A percentile compares a stretch with the other conserved stretches of the same genome.
Evolutionary conservation across 2,797 vertebrate species (phyloP).

Genomic region (Gouania willdenowi): DNA sequence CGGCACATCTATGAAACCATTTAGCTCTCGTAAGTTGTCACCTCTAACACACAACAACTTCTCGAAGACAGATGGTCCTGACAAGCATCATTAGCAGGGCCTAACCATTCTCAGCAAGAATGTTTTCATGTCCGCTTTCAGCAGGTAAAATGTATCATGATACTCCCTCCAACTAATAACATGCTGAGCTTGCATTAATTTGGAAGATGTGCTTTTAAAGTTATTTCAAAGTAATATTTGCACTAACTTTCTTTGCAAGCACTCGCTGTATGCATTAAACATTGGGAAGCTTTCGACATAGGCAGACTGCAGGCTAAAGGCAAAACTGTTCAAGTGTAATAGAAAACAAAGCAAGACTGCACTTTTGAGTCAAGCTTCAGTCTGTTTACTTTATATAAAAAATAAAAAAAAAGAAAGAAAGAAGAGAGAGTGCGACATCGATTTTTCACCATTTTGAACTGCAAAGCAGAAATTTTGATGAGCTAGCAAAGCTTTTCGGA

Average conservation of each 20-base stretch:
- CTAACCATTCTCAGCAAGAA: constrained; percentile 10
- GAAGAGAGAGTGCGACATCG: neutral
- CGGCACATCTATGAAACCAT: constrained; percentile 37
- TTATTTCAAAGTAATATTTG: constrained; percentile 23
- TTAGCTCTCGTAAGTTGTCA: constrained; percentile 42
- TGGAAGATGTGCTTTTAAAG: neutral
- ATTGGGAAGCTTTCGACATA: constrained; percentile 7
- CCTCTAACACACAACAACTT: constrained; percentile 23
- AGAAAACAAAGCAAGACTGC: constrained; percentile 9
- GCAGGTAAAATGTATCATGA: constrained; percentile 25
- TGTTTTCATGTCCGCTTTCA: constrained; percentile 24
- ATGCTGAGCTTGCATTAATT: constrained; percentile 18
- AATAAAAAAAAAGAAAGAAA: too few relatives aligned
- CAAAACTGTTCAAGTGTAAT: constrained; percentile 6
- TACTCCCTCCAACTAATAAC: constrained; percentile 20
- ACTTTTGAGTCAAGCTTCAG: constrained; percentile 5
- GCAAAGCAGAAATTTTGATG: constrained; percentile 6
- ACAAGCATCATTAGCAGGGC: constrained; percentile 42
- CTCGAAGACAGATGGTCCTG: constrained; percentile 12
- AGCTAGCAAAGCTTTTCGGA: neutral
- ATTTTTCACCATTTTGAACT: constrained; percentile 10
- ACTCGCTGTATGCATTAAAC: constrained; percentile 27
- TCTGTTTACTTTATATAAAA: constrained; percentile 19
- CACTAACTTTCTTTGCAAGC: constrained; percentile 20
- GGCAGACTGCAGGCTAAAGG: constrained; percentile 10